Percentiles rank a stretch among this genome's conserved stretches.
Evolutionary conservation across 1,140 invertebrate species (phyloP).

Genomic region (Drosophila mojavensis): DNA sequence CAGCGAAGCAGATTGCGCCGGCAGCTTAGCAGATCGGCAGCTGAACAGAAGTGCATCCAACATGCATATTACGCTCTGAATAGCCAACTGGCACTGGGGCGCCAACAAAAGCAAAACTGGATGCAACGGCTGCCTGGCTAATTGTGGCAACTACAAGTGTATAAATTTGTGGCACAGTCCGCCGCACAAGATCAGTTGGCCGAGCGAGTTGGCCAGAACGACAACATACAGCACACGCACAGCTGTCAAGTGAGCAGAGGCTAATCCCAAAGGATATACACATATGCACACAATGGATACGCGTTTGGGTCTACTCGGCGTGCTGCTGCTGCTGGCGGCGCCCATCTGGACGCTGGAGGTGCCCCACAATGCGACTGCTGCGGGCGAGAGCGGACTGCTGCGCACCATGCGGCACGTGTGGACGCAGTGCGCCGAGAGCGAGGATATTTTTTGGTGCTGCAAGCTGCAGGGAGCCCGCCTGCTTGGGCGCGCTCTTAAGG

Average conservation of each 20-base stretch:
- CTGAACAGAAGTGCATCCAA: constrained; percentile 54
- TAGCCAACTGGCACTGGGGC: constrained; percentile 51
- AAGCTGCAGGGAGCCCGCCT: constrained; percentile 88
- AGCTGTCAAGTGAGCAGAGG: constrained; percentile 7
- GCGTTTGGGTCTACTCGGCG: constrained; percentile 63
- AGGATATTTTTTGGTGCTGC: constrained; percentile 88
- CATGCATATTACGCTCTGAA: constrained; percentile 83
- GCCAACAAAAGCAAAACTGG: constrained; percentile 59
- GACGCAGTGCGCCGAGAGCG: constrained; percentile 86
- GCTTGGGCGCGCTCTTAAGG: constrained; percentile 86
- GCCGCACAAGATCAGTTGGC: constrained; percentile 81
- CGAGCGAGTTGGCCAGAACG: constrained; percentile 59
- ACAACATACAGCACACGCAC: constrained; percentile 16
- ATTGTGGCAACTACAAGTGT: constrained; percentile 81
- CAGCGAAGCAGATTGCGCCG: constrained; percentile 71
- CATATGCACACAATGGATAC: constrained; percentile 55
- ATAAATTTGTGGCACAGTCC: constrained; percentile 76
- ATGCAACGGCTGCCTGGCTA: constrained; percentile 78
- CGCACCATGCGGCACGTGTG: constrained; percentile 85
- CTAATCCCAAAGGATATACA: constrained; percentile 23
- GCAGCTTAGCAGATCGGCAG: constrained; percentile 35
- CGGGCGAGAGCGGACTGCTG: constrained; percentile 59
- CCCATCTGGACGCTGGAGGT: constrained; percentile 40
- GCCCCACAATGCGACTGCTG: constrained; percentile 7
- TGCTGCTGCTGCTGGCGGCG: constrained; percentile 56